These are phyloP conservation scores for Cremastinae sp. DNA, from an alignment of 2,888 invertebrate species.

Conservation along the genomic window DNA sequence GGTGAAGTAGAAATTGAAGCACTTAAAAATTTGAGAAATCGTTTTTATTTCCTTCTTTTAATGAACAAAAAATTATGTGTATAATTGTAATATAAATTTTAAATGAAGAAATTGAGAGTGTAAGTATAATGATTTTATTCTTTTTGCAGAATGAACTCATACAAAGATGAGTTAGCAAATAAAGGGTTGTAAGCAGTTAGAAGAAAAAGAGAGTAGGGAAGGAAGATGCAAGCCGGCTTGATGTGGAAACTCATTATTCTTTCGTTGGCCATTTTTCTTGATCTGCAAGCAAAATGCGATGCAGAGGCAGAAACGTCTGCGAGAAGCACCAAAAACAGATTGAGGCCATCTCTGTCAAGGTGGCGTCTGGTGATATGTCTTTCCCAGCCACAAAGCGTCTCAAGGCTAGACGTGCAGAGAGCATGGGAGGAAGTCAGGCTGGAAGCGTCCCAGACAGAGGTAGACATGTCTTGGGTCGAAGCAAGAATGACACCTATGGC, in stretches of 20 bases:
- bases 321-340: constrained; percentile 69
- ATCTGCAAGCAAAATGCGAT: constrained; percentile 64
- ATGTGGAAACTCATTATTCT: constrained; percentile 68
- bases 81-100: too few species aligned
- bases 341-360: constrained; percentile 65
- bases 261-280: constrained; percentile 67
- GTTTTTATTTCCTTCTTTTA: too few species aligned
- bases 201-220: constrained; percentile 39
- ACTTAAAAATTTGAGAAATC: too few species aligned
- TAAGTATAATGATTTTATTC: neutral
- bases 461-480: constrained; percentile 76
- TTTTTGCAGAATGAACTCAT: constrained; percentile 53
- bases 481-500: constrained; percentile 69
- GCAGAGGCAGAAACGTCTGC: constrained; percentile 69
- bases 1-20: neutral
- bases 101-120: too few species aligned
- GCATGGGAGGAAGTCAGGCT: constrained; percentile 77
- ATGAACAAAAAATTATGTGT: too few species aligned
- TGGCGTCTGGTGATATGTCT: constrained; percentile 77
- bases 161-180: constrained; percentile 53
- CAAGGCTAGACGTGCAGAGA: constrained; percentile 74
- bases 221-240: constrained; percentile 72
- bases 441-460: constrained; percentile 73
- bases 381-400: constrained; percentile 72
- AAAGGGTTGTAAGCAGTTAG: constrained; percentile 35